A percentile compares a stretch with the other conserved stretches of the same genome.
phyloP scores from a whole-genome alignment of 2,113 vertebrate species.

The Megaceryle maxima region DNA sequence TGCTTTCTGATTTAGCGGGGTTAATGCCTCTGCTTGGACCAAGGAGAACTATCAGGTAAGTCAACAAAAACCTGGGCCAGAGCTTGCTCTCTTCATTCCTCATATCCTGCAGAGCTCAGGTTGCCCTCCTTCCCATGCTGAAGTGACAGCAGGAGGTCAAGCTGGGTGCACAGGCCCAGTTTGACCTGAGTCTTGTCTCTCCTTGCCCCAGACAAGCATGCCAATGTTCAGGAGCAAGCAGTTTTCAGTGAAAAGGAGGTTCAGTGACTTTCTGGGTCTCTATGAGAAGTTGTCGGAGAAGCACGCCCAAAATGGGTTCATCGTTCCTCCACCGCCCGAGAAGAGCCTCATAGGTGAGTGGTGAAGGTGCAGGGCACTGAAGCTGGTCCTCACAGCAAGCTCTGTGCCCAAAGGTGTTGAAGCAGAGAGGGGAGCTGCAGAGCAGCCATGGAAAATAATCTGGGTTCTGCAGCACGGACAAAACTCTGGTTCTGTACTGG shows the following conservation, averaged over 20 bases:
- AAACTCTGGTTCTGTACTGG: not conserved
- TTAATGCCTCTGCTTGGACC: not conserved
- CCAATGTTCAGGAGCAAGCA: conserved; percentile 90
- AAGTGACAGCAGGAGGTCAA: not conserved
- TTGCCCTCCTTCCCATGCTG: not conserved
- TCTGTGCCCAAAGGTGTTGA: not conserved
- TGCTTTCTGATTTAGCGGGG: not conserved
- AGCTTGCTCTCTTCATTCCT: not conserved
- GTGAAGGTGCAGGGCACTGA: not conserved
- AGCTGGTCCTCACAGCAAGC: not conserved
- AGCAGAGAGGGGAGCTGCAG: not conserved
- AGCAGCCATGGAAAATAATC: not conserved
- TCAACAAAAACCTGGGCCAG: not conserved
- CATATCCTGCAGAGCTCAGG: not conserved
- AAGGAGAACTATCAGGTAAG: not conserved
- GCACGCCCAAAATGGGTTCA: conserved; percentile 89
- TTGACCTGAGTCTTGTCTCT: not conserved
- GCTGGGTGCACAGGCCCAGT: too few species aligned
- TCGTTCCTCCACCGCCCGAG: conserved; percentile 94
- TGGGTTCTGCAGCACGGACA: not conserved
- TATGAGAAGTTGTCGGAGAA: conserved; percentile 95
- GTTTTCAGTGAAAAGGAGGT: conserved; percentile 91
- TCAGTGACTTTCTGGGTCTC: conserved; percentile 97
- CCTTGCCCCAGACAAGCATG: conserved; percentile 85
- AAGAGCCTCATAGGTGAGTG: conserved; percentile 93